Evolutionary conservation across 2,888 invertebrate genomes (phyloP), one percentile per base, ranked within the genome.

Genomic region (Sipha maydis): DNA sequence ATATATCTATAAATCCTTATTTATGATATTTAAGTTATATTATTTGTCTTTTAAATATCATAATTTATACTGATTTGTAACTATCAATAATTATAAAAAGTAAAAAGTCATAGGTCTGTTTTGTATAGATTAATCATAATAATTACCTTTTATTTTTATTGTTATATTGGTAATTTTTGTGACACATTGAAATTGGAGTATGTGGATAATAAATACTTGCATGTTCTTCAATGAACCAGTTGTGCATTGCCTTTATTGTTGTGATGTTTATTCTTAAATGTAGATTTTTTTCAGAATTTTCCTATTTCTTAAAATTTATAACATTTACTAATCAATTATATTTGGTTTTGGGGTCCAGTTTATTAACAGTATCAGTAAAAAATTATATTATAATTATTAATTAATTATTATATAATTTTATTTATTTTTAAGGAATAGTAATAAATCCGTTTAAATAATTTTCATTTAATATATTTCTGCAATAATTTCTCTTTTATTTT

Each of bases 151-250:
- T 67, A 38, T 76, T 84, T 85, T 69, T 77, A 54, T 69, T 85
- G 69, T 85, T 85, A 85, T 76, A 76, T 41, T 31, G 78, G 69
- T 85, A 85, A 85, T 78, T 85, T 85, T 77, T 85, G 34, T 69
- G 31, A 85, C 67, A 31, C 67, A 78, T 48, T 85, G 8, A 48
- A 77, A 67, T 85, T 78, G 77, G n/a, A 83, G 25, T 71, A 21
- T 11, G 11, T 71, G 31, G 48, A 48, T 83, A 83, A 80, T 76
- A 67, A 48, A 77, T 69, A 61, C 38, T 61, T 67, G 76, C n/a
- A 34, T 85, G 77, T 77, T 78, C 41, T 85, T 76, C 61, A 41
- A 75, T 75, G 56, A 56, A 61, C 11, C 9, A 61, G 21, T 75
- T 75, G n/a, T 56, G 21, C n/a, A 61, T 31, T 71, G 17, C 14